These are phyloP conservation scores for Arbacia lixula DNA, from an alignment of 53 echinoderm and acorn worm genomes.

Conservation along the genomic window DNA sequence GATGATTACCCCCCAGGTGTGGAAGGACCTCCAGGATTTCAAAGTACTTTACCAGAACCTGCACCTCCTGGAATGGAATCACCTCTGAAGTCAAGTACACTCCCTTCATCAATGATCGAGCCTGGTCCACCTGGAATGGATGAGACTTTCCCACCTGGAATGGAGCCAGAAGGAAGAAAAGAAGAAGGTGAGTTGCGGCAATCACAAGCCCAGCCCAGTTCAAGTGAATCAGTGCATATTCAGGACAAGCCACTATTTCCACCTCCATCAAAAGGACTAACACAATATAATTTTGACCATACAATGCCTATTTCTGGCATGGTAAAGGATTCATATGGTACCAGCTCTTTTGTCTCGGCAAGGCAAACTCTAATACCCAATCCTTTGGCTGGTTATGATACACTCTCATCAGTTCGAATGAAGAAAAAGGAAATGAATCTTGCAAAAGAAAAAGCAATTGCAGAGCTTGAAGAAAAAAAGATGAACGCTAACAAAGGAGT, in stretches of 20 bases:
- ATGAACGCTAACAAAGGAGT: neutral
- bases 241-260: constrained; percentile 44
- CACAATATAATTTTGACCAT: constrained; percentile 19
- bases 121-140: constrained; percentile 50
- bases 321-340: constrained; percentile 24
- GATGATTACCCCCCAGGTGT: constrained; percentile 12
- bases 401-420: constrained; percentile 14
- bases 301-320: constrained; percentile 36
- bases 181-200: neutral
- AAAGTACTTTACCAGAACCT: constrained; percentile 20
- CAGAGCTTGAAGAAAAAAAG: neutral
- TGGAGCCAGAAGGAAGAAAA: constrained; percentile 1
- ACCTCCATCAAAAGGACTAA: constrained; percentile 27
- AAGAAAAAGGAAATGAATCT: constrained; percentile 6
- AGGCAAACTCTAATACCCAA: constrained; percentile 32
- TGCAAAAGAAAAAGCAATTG: neutral
- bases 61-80: constrained; percentile 44
- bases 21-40: constrained; percentile 12
- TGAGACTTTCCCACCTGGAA: constrained; percentile 29
- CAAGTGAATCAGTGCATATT: constrained; percentile 15
- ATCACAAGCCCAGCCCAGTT: neutral
- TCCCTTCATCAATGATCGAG: neutral
- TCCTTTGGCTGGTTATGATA: constrained; percentile 41
- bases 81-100: too few species aligned
- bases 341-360: constrained; percentile 39